Evolutionary conservation across 2,888 invertebrate genomes (phyloP), one percentile per base, ranked within the genome.

Genomic region (Patella caerulea): DNA sequence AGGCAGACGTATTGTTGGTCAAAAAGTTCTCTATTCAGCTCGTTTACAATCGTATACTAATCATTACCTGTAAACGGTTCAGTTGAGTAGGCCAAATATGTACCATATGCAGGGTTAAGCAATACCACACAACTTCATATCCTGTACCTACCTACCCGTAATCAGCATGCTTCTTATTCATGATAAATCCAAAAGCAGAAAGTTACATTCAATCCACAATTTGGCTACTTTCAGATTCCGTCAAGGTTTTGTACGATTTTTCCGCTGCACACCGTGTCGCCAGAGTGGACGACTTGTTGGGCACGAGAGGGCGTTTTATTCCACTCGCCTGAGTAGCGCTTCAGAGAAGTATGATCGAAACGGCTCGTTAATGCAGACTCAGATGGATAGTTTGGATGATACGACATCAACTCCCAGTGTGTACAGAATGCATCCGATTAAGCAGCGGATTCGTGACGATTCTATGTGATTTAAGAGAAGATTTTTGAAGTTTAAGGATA

Each of bases 181-280:
- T 45, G 45, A 45, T 45, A 45, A 45, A 45, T 9, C 45, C 45
- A 45, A 45, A 45, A 45, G 45, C 45, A 74, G 69, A 52, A 3
- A 52, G 69, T 29, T 56, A 17, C 17, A 19, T n/a, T 71, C 45
- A 53, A 52, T 71, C n/a, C 17, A 3, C 54, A 70, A 52, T 56
- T 24, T 72, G 75, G 54, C 75, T 55, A 71, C 71, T 92, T 92
- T 29, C 92, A 97, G 98, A 91, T 98, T 98, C 92, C 94, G 98
- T 72, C 94, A 96, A 86, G 98, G 98, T 12, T 97, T 98, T 92
- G 96, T 96, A 89, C 95, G 96, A 91, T 96, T 97, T 91, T 97
- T 98, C 93, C 95, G 95, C 88, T 98, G 96, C 93, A 94, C 96
- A 59, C 84, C 84, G 2, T 88, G 88, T 79, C 84, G 86, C 71